Evolutionary conservation across 2,797 vertebrate species (phyloP).

Genomic region (Aulostomus chinensis): DNA sequence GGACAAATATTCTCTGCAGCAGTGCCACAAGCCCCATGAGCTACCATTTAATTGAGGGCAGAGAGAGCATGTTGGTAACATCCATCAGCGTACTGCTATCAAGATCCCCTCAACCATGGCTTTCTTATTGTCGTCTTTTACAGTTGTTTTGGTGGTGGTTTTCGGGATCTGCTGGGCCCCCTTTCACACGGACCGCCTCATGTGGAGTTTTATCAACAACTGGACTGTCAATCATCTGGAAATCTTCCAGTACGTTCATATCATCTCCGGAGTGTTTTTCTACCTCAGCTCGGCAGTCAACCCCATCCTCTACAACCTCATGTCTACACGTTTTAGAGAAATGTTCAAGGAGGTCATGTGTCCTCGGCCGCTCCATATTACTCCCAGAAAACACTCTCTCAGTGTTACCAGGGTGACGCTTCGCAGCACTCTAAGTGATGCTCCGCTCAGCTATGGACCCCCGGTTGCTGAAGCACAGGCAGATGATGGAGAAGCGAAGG

Average conservation of each 20-base stretch:
- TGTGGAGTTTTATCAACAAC: conserved; percentile 89
- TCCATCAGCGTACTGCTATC: conserved; percentile 1
- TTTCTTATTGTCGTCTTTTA: conserved; percentile 2
- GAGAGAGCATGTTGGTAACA: background rate
- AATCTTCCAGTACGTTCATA: conserved; percentile 86
- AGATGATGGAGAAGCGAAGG: conserved; percentile 47
- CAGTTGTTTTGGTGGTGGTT: conserved; percentile 91
- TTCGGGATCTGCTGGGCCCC: conserved; percentile 96
- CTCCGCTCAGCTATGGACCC: conserved; percentile 56
- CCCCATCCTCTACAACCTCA: conserved; percentile 93
- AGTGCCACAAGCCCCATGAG: background rate
- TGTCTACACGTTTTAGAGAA: conserved; percentile 93
- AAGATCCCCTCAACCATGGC: background rate
- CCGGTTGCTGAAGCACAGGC: conserved; percentile 54
- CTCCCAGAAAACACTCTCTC: conserved; percentile 70
- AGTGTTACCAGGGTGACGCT: conserved; percentile 84
- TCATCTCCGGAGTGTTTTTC: conserved; percentile 91
- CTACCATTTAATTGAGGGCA: conserved; percentile 2
- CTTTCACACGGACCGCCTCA: conserved; percentile 90
- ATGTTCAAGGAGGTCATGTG: conserved; percentile 93
- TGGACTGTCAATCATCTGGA: conserved; percentile 79
- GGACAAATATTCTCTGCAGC: background rate
- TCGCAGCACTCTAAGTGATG: conserved; percentile 85
- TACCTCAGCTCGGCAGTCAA: conserved; percentile 92
- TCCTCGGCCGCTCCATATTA: conserved; percentile 20